phyloP scores from a whole-genome alignment of 2,888 invertebrate genomes.

The Papilio elwesi region DNA sequence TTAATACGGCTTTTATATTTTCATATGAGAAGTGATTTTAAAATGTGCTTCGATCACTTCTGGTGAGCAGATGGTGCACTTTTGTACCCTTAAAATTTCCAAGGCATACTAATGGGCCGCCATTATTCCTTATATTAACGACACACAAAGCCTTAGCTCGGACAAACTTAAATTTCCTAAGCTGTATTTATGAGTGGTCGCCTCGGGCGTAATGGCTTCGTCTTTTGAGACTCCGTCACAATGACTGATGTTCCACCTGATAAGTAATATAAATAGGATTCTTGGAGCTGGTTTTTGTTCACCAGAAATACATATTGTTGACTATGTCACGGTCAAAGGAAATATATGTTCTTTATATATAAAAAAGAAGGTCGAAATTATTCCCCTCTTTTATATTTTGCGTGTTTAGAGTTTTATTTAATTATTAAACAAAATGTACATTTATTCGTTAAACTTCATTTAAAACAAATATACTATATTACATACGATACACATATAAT shows the following conservation, averaged over 20 bases:
- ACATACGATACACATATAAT: too few relatives aligned
- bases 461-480: too few relatives aligned
- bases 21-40: neutral
- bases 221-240: slow-evolving; percentile 28
- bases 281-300: slow-evolving; percentile 5
- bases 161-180: slow-evolving; percentile 38
- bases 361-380: too few relatives aligned
- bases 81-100: slow-evolving; percentile 23
- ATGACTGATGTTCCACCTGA: slow-evolving; percentile 29
- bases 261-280: slow-evolving; percentile 16
- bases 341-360: too few relatives aligned
- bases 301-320: neutral
- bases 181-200: slow-evolving; percentile 37
- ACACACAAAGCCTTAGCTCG: slow-evolving; percentile 34
- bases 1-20: too few relatives aligned
- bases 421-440: too few relatives aligned
- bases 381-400: too few relatives aligned
- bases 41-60: neutral
- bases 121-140: slow-evolving; percentile 37
- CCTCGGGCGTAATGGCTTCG: slow-evolving; percentile 21
- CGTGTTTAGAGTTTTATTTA: too few relatives aligned
- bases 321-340: neutral
- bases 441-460: too few relatives aligned
- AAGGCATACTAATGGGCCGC: slow-evolving; percentile 26
- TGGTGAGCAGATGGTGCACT: slow-evolving; percentile 29